A percentile compares a stretch with the other conserved stretches of the same genome.
These are phyloP conservation scores for Gymnodraco acuticeps DNA, from an alignment of 2,797 vertebrate genomes.

Conservation along the genomic window DNA sequence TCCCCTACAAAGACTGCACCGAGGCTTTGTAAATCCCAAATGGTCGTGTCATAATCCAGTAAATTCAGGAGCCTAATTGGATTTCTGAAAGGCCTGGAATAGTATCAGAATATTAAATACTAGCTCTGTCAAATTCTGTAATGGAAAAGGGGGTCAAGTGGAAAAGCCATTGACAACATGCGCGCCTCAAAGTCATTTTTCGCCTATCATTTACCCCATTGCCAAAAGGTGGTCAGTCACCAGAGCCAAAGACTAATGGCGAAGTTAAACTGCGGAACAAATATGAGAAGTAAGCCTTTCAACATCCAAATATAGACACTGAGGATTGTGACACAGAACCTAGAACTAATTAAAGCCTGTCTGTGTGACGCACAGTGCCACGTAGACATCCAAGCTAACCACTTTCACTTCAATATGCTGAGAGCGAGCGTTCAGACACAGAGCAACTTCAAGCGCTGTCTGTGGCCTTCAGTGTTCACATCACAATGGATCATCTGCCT, in stretches of 20 bases:
- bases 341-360: constrained; percentile 75
- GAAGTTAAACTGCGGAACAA: constrained; percentile 76
- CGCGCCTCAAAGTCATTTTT: constrained; percentile 62
- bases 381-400: constrained; percentile 47
- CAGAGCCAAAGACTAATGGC: constrained; percentile 73
- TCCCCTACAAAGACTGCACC: constrained; percentile 66
- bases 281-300: constrained; percentile 71
- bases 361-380: constrained; percentile 52
- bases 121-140: constrained; percentile 74
- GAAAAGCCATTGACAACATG: constrained; percentile 71
- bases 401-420: constrained; percentile 43
- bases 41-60: constrained; percentile 78
- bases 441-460: constrained; percentile 31
- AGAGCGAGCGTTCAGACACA: constrained; percentile 31
- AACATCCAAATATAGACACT: constrained; percentile 71
- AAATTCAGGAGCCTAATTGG: constrained; percentile 81
- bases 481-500: constrained; percentile 37
- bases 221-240: constrained; percentile 74
- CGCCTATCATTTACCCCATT: constrained; percentile 63
- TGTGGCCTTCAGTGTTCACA: constrained; percentile 31
- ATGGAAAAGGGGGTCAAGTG: constrained; percentile 77
- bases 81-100: constrained; percentile 79
- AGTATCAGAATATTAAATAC: constrained; percentile 81
- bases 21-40: constrained; percentile 72
- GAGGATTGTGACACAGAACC: constrained; percentile 63